phyloP scores from a whole-genome alignment of 2,888 invertebrate genomes.

The Acanthopleura granulata region DNA sequence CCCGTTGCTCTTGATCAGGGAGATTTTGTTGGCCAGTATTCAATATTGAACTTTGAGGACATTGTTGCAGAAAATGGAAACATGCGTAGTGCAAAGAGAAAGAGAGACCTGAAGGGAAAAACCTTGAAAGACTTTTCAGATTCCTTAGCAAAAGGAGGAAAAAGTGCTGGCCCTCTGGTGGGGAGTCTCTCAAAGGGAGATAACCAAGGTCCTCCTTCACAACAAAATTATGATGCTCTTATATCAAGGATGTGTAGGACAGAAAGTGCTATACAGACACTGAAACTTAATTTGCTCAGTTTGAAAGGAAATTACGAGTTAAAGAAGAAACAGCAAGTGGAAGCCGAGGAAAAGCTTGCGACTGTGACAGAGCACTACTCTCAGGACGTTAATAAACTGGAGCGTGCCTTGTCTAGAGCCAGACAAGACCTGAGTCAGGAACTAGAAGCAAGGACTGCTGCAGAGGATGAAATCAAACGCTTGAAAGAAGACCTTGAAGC shows the following conservation, averaged over 20 bases:
- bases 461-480: constrained; percentile 47
- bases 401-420: constrained; percentile 43
- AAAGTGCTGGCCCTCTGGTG: background rate
- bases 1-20: background rate
- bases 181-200: constrained; percentile 5
- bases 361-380: constrained; percentile 49
- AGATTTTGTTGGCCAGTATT: constrained; percentile 49
- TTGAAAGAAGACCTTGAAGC: constrained; percentile 52
- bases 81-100: constrained; percentile 23
- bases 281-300: constrained; percentile 55
- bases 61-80: constrained; percentile 26
- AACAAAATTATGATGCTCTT: constrained; percentile 46
- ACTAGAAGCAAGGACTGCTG: constrained; percentile 39
- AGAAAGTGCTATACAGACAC: constrained; percentile 60
- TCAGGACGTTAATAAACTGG: constrained; percentile 49
- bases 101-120: background rate
- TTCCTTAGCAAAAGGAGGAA: background rate
- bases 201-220: constrained; percentile 22
- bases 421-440: constrained; percentile 50
- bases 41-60: constrained; percentile 39
- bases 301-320: constrained; percentile 54
- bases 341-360: constrained; percentile 49
- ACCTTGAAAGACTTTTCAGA: background rate
- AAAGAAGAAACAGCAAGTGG: constrained; percentile 40
- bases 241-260: constrained; percentile 57